Base-by-base conservation (phyloP, 1,140 invertebrate genomes). In the Drosophila kanapiae region DNA sequence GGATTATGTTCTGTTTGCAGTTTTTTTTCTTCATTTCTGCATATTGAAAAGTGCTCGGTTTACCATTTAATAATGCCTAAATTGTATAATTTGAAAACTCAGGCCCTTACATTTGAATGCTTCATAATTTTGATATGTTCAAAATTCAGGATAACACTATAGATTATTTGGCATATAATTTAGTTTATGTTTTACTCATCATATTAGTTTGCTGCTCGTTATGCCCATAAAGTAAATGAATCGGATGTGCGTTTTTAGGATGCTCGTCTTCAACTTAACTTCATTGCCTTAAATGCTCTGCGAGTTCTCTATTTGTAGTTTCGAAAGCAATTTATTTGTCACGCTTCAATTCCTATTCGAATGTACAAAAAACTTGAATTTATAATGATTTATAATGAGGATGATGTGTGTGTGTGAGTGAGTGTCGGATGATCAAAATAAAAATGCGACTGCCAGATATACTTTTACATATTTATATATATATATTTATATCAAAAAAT, bases 401-500 rank as follows among this genome's bases (percentile, higher is more conserved):
- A 57, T 57, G 56, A 13, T 10, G 5, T 54, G 48, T 33, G 27
- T 56, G 27, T 16, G 54, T 6, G 2, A 4, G 29, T 35, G 27
- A 16, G 4, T 51, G n/a, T 54, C 5, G 9, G 54, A 9, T 45
- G 42, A 62, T 54, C 23, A 61, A 87, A 74, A 67, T 78, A 63
- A 68, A 82, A 64, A 82, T 51, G 43, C 45, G 53, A 75, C 47
- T 69, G 47, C 47, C 54, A 82, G 63, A 76, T 65, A 76, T 65
- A 76, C 64, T 74, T 87, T 83, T 80, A 88, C 72, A 83, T 87
- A 78, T 83, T 88, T 87, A 87, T 87, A 80, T 87, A 79, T 45
- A 49, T 88, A 87, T 87, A 87, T 87, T 83, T 87, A 83, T 86
- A 86, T 87, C 80, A 88, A 87, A 87, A 87, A 84, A 86, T 87